Evolutionary conservation across 2,888 invertebrate genomes (phyloP).

Genomic region (Mycalesis mineus): DNA sequence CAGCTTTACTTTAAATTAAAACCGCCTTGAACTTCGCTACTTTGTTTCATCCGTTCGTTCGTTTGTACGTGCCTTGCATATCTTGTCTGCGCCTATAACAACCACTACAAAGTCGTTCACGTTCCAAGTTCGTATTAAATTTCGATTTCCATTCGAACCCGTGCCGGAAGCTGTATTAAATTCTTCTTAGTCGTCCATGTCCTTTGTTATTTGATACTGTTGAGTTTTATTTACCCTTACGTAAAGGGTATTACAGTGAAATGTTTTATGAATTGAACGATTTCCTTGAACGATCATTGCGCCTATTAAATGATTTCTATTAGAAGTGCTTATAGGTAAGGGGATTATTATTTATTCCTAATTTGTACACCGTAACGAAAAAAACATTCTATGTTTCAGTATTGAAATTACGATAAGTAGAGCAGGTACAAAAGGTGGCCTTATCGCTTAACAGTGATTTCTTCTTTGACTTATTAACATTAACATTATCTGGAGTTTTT

Average conservation of each 20-base stretch:
- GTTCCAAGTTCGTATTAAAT: background rate
- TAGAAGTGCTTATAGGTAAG: no score
- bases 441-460: no score
- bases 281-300: background rate
- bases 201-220: background rate
- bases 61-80: background rate
- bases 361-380: no score
- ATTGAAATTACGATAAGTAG: no score
- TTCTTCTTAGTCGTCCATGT: background rate
- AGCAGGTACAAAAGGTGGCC: no score
- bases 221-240: background rate
- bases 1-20: background rate
- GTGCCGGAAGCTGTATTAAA: constrained; percentile 2
- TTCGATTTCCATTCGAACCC: background rate
- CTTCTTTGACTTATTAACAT: no score
- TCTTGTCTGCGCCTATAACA: background rate
- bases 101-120: background rate
- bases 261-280: background rate
- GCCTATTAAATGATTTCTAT: no score
- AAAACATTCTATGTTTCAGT: no score
- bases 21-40: background rate
- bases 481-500: no score
- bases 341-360: no score
- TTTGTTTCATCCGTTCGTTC: constrained; percentile 1
- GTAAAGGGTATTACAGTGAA: background rate